A percentile compares a stretch with the other conserved stretches of the same genome.
phyloP scores from a whole-genome alignment of 2,888 invertebrate species.

The Xestia ashworthii region DNA sequence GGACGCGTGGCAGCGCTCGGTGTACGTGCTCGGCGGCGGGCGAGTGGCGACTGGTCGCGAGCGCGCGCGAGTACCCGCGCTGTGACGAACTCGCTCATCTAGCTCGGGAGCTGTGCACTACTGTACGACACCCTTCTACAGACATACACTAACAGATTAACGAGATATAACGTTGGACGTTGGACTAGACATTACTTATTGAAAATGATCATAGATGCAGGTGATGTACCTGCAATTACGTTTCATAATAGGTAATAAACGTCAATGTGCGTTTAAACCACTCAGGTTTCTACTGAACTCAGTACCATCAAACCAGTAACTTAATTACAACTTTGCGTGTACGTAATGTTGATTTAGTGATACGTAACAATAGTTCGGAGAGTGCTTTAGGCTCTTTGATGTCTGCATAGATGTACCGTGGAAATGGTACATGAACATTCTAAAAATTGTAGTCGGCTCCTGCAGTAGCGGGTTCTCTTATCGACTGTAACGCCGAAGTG shows the following conservation, averaged over 20 bases:
- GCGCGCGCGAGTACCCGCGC: conserved; percentile 31
- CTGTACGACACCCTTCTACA: background rate
- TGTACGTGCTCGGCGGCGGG: conserved; percentile 30
- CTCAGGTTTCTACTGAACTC: background rate
- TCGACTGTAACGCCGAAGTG: conserved; percentile 68
- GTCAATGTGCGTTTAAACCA: background rate
- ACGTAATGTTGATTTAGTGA: background rate
- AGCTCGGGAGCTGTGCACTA: conserved; percentile 44
- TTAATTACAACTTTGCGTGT: background rate
- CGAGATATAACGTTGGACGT: background rate
- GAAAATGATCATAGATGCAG: background rate
- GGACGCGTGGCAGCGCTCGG: background rate
- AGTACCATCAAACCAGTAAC: background rate
- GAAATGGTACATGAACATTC: background rate
- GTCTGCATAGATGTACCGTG: background rate
- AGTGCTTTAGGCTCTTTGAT: too few species aligned
- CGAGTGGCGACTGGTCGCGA: conserved; percentile 57
- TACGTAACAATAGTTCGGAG: background rate
- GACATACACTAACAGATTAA: background rate
- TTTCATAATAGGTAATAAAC: background rate
- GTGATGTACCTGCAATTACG: too few species aligned
- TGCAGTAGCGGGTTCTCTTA: conserved; percentile 60
- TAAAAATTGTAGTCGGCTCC: conserved; percentile 41
- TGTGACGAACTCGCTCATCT: conserved; percentile 12
- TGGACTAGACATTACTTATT: background rate